phyloP scores from a whole-genome alignment of 2,888 invertebrate species.

The Epinotia ramella region DNA sequence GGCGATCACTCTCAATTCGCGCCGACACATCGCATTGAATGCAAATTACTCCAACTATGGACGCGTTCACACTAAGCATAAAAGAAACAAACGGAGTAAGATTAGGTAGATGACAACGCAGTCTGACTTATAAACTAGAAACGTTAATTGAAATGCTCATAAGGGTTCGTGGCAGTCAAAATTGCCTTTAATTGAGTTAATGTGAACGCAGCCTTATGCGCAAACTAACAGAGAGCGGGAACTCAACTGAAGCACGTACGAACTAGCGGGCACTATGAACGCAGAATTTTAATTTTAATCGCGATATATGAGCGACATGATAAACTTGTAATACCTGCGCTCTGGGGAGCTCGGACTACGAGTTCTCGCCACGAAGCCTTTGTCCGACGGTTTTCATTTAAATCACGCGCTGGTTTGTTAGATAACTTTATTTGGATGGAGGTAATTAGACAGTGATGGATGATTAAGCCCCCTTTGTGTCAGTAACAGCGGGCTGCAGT shows the following conservation, averaged over 20 bases:
- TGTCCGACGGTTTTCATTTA: conserved; percentile 22
- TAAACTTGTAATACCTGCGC: conserved; percentile 39
- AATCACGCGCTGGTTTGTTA: conserved; percentile 1
- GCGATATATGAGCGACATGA: conserved; percentile 42
- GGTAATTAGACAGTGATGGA: conserved; percentile 17
- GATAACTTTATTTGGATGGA: conserved; percentile 7
- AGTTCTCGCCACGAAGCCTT: conserved; percentile 34
- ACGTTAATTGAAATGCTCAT: background rate
- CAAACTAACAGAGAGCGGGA: conserved; percentile 32
- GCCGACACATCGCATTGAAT: conserved; percentile 57
- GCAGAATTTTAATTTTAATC: conserved; percentile 51
- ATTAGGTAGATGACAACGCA: background rate
- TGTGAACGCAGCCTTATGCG: conserved; percentile 49
- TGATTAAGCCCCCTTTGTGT: background rate
- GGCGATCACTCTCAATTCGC: conserved; percentile 50
- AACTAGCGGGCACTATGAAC: conserved; percentile 44
- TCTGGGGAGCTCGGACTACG: conserved; percentile 5
- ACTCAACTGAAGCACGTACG: conserved; percentile 35
- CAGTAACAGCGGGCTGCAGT: conserved; percentile 1
- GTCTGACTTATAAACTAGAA: background rate
- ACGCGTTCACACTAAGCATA: conserved; percentile 1
- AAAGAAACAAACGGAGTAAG: background rate
- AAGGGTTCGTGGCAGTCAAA: background rate
- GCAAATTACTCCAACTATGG: conserved; percentile 55
- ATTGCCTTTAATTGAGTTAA: background rate